A percentile compares a stretch with the other conserved stretches of the same genome.
phyloP scores from a whole-genome alignment of 2,797 vertebrate species.

The Enteromius fasciolatus region DNA sequence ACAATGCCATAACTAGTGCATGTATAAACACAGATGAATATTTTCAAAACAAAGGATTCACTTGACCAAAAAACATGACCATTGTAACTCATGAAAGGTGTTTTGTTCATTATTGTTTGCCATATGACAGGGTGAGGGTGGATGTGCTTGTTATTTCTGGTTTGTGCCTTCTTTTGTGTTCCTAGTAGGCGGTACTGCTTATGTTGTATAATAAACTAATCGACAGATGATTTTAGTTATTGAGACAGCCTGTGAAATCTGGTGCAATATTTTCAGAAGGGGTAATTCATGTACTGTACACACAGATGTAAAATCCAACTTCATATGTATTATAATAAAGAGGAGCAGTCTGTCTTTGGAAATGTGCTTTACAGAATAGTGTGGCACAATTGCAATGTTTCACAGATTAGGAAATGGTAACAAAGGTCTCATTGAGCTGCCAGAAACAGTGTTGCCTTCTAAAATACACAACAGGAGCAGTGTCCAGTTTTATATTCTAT shows the following conservation, averaged over 20 bases:
- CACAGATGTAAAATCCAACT: conserved; percentile 37
- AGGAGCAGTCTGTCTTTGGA: conserved; percentile 40
- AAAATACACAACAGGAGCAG: neutral
- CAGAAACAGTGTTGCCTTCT: neutral
- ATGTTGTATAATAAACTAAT: conserved; percentile 38
- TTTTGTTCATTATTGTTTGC: neutral
- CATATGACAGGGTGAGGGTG: conserved; percentile 27
- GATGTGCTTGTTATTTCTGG: conserved; percentile 56
- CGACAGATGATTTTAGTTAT: conserved; percentile 28
- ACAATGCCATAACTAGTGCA: conserved; percentile 42
- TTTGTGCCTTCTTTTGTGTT: conserved; percentile 70
- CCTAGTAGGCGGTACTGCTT: conserved; percentile 43
- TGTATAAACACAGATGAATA: conserved; percentile 39
- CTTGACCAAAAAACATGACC: neutral
- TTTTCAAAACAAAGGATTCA: conserved; percentile 29
- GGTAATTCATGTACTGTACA: conserved; percentile 49
- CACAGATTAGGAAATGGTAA: conserved; percentile 14
- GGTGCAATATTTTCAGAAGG: conserved; percentile 59
- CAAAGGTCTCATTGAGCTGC: conserved; percentile 10
- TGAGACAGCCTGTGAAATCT: conserved; percentile 42
- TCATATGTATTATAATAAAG: conserved; percentile 39
- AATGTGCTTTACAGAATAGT: neutral
- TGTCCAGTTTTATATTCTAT: neutral
- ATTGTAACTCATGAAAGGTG: neutral
- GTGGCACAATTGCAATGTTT: neutral